phyloP scores from a whole-genome alignment of 2,113 vertebrate genomes.

The Cromileptes altivelis region DNA sequence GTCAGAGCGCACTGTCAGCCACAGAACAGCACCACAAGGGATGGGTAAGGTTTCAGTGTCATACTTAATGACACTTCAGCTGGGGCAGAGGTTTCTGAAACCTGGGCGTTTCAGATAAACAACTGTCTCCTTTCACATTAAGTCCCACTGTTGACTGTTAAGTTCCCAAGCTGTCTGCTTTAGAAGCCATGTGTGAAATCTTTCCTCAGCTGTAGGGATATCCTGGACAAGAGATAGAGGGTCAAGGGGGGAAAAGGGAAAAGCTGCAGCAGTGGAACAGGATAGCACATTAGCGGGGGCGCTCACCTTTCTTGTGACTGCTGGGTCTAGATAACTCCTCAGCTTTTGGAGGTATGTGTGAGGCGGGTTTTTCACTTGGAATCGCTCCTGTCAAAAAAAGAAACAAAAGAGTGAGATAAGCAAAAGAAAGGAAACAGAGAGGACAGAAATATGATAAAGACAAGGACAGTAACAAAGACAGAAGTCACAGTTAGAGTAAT shows the following conservation, averaged over 20 bases:
- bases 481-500: background rate
- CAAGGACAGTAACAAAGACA: background rate
- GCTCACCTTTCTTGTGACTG: conserved; percentile 96
- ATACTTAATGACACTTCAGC: conserved; percentile 1
- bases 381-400: conserved; percentile 88
- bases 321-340: conserved; percentile 96
- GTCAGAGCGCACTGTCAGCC: background rate
- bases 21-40: conserved; percentile 6
- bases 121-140: conserved; percentile 45
- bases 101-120: conserved; percentile 56
- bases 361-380: conserved; percentile 99
- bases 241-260: conserved; percentile 55
- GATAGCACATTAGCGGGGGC: conserved; percentile 21
- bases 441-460: background rate
- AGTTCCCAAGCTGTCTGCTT: conserved; percentile 42
- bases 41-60: background rate
- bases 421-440: background rate
- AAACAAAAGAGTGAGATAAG: conserved; percentile 31
- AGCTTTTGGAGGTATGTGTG: conserved; percentile 97
- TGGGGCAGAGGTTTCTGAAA: conserved; percentile 35
- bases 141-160: conserved; percentile 32
- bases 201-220: conserved; percentile 64
- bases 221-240: conserved; percentile 60
- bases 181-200: conserved; percentile 28
- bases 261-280: conserved; percentile 50